Percentiles rank a stretch among this genome's conserved stretches.
Conservation (phyloP, 2,888 invertebrate genomes). For the Linnaemya tessellans region DNA sequence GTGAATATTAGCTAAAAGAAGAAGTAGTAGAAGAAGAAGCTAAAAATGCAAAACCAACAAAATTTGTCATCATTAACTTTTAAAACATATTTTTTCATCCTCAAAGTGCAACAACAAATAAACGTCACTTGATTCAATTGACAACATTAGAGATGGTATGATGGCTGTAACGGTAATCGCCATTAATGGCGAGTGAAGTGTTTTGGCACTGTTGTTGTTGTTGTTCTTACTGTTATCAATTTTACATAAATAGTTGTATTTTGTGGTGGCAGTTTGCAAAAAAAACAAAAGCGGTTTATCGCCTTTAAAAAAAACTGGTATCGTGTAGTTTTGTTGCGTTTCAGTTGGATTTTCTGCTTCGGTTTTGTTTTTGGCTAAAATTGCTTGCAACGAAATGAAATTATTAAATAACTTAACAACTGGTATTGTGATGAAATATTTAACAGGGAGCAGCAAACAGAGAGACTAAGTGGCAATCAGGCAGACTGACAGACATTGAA, state of each 20-base stretch:
- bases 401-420: constrained; percentile 33
- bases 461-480: constrained; percentile 2
- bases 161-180: background rate
- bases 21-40: background rate
- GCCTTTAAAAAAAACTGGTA: constrained; percentile 61
- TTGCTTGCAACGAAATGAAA: constrained; percentile 13
- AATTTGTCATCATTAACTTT: constrained; percentile 35
- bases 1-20: background rate
- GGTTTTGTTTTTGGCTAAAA: constrained; percentile 8
- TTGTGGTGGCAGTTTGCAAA: constrained; percentile 30
- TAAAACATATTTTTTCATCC: constrained; percentile 15
- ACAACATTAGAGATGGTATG: constrained; percentile 17
- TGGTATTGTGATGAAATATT: constrained; percentile 47
- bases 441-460: background rate
- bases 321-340: constrained; percentile 47
- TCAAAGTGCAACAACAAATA: constrained; percentile 1
- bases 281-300: too few species aligned
- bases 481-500: background rate
- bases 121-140: background rate
- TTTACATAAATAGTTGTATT: background rate
- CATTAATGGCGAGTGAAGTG: background rate
- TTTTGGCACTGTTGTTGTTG: background rate
- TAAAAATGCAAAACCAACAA: constrained; percentile 10
- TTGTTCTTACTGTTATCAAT: constrained; percentile 22
- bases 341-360: constrained; percentile 28